A percentile compares a stretch with the other conserved stretches of the same genome.
These are phyloP conservation scores for Propsilocerus akamusi DNA, from an alignment of 1,140 invertebrate genomes.

Conservation along the genomic window DNA sequence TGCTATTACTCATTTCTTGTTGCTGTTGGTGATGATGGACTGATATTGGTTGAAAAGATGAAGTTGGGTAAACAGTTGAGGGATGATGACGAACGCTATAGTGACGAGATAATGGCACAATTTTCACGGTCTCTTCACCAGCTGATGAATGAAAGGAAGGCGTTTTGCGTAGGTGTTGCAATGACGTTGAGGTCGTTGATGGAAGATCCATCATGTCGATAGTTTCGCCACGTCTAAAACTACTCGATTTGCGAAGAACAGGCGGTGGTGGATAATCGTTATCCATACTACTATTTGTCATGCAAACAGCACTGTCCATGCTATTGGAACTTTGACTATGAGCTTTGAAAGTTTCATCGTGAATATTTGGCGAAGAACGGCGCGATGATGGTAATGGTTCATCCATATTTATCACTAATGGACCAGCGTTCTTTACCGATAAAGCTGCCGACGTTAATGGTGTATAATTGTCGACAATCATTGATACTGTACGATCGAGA, in stretches of 20 bases:
- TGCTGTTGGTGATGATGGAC: conserved; percentile 2
- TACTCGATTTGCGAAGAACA: conserved; percentile 14
- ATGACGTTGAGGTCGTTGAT: background rate
- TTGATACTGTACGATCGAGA: conserved; percentile 21
- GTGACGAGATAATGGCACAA: conserved; percentile 11
- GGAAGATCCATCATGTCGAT: background rate
- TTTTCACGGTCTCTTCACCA: conserved; percentile 9
- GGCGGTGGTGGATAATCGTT: conserved; percentile 19
- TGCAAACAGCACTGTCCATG: conserved; percentile 10
- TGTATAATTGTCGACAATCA: conserved; percentile 24
- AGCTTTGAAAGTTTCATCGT: background rate
- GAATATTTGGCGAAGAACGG: background rate
- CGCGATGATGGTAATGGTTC: conserved; percentile 17
- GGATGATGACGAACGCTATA: conserved; percentile 22
- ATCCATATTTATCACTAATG: conserved; percentile 14
- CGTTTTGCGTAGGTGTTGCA: conserved; percentile 13
- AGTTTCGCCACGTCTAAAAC: background rate
- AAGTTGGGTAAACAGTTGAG: too few relatives aligned
- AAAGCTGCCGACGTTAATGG: conserved; percentile 8
- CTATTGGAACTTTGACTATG: conserved; percentile 9
- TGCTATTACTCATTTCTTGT: background rate
- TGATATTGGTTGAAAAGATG: background rate
- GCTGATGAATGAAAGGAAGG: background rate
- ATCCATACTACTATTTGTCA: conserved; percentile 14
- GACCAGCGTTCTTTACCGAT: background rate